Evolutionary conservation across 2,888 invertebrate species (phyloP).

Genomic region (Latrodectus elegans): DNA sequence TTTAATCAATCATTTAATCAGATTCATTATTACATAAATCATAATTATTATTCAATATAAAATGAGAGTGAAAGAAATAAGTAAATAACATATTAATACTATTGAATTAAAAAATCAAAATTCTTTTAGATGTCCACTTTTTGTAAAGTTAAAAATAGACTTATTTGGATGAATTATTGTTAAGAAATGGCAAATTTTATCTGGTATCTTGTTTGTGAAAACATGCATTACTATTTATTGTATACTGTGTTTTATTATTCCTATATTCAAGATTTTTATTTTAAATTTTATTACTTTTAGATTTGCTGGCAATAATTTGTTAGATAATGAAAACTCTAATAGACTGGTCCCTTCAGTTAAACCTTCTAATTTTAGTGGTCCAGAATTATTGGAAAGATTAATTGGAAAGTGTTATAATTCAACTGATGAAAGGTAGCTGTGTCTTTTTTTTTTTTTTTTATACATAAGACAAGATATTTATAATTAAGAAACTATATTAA

Average conservation of each 20-base stretch:
- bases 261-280: background rate
- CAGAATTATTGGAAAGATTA: slow-evolving; percentile 28
- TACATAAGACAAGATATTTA: no score
- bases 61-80: no score
- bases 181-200: no score
- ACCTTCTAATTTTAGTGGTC: slow-evolving; percentile 63
- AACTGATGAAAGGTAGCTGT: slow-evolving; percentile 46
- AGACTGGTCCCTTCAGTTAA: slow-evolving; percentile 17
- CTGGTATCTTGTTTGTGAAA: no score
- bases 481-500: no score
- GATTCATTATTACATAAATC: no score
- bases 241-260: background rate
- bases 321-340: slow-evolving; percentile 33
- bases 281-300: slow-evolving; percentile 10
- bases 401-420: slow-evolving; percentile 57
- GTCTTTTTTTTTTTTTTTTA: background rate
- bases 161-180: no score
- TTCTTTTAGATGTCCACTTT: background rate
- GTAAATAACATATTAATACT: no score
- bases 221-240: no score
- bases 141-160: no score
- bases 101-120: background rate
- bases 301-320: slow-evolving; percentile 26
- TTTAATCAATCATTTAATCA: no score
- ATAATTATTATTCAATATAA: no score